phyloP scores from a whole-genome alignment of 2,888 invertebrate genomes.

The Cyaniris semiargus region DNA sequence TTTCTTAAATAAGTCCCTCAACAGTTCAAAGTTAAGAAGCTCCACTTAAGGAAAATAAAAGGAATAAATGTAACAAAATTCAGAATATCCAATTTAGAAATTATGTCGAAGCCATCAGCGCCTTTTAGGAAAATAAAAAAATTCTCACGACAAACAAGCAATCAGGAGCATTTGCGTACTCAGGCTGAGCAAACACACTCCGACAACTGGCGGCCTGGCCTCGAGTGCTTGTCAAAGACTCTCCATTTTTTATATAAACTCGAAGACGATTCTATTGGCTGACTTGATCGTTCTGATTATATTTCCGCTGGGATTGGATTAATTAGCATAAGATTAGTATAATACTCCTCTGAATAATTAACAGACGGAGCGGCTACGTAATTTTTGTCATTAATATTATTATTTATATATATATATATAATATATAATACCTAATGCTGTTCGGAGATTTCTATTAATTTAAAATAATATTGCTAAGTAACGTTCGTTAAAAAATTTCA shows the following conservation, averaged over 20 bases:
- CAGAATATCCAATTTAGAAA: conserved; percentile 44
- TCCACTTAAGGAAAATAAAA: conserved; percentile 33
- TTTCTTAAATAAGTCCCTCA: neutral
- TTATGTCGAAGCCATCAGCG: conserved; percentile 38
- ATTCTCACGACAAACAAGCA: conserved; percentile 72
- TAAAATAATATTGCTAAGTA: neutral
- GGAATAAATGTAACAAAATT: conserved; percentile 42
- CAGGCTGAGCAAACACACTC: conserved; percentile 63
- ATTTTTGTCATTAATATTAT: neutral
- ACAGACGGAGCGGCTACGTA: neutral
- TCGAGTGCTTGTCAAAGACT: conserved; percentile 66
- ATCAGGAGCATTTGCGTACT: conserved; percentile 74
- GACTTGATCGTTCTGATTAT: conserved; percentile 7
- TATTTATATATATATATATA: too few relatives aligned
- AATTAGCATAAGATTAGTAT: neutral
- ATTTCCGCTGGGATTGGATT: neutral
- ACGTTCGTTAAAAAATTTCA: neutral
- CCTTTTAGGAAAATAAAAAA: conserved; percentile 62
- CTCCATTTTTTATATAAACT: conserved; percentile 41
- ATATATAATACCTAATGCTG: neutral
- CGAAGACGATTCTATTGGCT: conserved; percentile 28
- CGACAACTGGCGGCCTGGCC: conserved; percentile 48
- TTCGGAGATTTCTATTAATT: neutral
- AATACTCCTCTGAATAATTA: neutral
- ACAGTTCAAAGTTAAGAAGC: neutral